phyloP scores from a whole-genome alignment of 2,113 vertebrate species.

The Tragelaphus buxtoni region DNA sequence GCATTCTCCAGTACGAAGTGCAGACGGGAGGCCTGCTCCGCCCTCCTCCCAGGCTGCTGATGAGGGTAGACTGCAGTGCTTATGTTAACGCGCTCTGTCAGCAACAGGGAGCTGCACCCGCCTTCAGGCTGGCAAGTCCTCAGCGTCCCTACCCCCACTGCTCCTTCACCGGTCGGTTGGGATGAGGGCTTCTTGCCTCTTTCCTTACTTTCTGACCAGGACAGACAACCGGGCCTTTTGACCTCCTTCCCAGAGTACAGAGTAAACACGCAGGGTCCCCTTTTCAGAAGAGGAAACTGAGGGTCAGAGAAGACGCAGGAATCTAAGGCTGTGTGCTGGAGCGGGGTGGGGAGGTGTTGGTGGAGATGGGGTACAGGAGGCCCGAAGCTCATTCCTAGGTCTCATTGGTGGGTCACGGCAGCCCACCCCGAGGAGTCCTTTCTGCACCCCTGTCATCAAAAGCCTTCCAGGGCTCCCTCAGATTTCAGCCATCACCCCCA shows the following conservation, averaged over 20 bases:
- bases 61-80: accelerated
- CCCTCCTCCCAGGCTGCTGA: not conserved
- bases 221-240: not conserved
- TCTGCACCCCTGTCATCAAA: not conserved
- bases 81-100: accelerated
- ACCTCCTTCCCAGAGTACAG: not conserved
- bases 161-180: not conserved
- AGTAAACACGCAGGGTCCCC: not conserved
- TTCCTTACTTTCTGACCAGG: not conserved
- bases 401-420: accelerated
- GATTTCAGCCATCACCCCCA: not conserved
- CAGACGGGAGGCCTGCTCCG: not conserved
- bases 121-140: not conserved
- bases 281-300: not conserved
- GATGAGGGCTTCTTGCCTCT: not conserved
- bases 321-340: accelerated
- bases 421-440: not conserved
- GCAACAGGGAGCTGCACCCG: not conserved
- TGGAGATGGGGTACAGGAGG: not conserved
- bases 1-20: accelerated
- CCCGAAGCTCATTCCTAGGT: no score
- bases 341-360: not conserved
- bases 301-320: not conserved
- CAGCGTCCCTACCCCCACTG: accelerated
- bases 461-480: not conserved